These are phyloP conservation scores for Danio aesculapii DNA, from an alignment of 2,797 vertebrate species.

Conservation along the genomic window DNA sequence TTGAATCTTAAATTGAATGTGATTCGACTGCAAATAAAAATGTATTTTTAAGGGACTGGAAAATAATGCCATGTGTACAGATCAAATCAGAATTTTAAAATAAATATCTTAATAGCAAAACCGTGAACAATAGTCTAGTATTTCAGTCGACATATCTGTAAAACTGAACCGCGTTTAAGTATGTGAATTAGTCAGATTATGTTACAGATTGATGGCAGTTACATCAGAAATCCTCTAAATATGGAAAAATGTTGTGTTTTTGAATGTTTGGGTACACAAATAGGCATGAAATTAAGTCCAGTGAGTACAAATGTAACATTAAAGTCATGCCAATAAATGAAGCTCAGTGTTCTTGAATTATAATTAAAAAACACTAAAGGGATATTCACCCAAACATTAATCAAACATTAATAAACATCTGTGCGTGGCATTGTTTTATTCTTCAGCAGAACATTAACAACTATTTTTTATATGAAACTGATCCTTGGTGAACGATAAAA, in stretches of 20 bases:
- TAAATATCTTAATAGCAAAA: neutral
- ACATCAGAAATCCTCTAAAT: neutral
- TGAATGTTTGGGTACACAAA: too few relatives aligned
- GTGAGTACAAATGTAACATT: neutral
- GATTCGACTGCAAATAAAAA: neutral
- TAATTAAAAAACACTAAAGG: too few relatives aligned
- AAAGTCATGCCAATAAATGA: neutral
- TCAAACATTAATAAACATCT: too few relatives aligned
- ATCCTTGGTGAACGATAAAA: too few relatives aligned
- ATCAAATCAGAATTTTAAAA: slow-evolving; percentile 12
- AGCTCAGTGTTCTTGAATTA: neutral
- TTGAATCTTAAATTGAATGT: neutral
- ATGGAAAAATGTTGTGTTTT: too few relatives aligned
- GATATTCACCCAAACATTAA: too few relatives aligned
- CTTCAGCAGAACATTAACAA: too few relatives aligned
- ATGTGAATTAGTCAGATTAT: neutral
- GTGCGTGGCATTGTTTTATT: too few relatives aligned
- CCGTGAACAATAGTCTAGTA: neutral
- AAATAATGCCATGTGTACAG: neutral
- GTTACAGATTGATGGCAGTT: neutral
- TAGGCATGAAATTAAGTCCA: too few relatives aligned
- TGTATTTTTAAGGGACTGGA: neutral
- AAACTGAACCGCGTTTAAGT: neutral
- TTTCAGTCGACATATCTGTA: neutral
- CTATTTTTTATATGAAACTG: too few relatives aligned